phyloP scores from a whole-genome alignment of 2,113 vertebrate genomes.

The Microtus montanus region DNA sequence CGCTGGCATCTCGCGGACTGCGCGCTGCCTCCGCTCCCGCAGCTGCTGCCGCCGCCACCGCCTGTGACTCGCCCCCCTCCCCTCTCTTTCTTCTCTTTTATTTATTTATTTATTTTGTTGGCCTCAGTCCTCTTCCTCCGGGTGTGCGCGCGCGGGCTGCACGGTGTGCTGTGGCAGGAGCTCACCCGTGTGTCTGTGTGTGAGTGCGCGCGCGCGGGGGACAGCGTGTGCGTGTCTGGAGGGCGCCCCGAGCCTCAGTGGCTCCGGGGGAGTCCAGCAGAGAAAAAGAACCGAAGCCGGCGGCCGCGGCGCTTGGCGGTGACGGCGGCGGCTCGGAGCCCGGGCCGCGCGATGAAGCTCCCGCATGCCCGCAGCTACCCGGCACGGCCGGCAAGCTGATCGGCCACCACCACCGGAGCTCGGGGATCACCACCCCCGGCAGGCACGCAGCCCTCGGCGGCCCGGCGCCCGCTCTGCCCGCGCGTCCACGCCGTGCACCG shows the following conservation, averaged over 20 bases:
- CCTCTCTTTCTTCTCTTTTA: constrained; percentile 59
- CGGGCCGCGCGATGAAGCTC: constrained; percentile 74
- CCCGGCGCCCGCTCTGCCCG: constrained; percentile 49
- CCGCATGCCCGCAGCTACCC: constrained; percentile 68
- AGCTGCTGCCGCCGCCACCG: constrained; percentile 64
- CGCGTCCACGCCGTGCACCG: constrained; percentile 51
- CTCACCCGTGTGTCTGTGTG: constrained; percentile 17
- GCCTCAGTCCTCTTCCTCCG: constrained; percentile 46
- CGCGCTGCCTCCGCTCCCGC: constrained; percentile 43
- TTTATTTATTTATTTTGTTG: constrained; percentile 9
- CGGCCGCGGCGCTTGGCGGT: constrained; percentile 6
- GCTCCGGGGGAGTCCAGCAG: constrained; percentile 32
- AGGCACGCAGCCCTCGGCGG: constrained; percentile 45
- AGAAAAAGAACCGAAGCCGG: neutral
- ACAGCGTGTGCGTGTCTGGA: constrained; percentile 62
- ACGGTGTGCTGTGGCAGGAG: constrained; percentile 58
- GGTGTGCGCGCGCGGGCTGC: constrained; percentile 65
- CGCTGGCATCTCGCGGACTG: constrained; percentile 36
- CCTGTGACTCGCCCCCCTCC: constrained; percentile 75
- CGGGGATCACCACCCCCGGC: constrained; percentile 38
- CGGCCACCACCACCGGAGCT: constrained; percentile 22
- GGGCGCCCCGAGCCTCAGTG: constrained; percentile 65
- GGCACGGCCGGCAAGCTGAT: constrained; percentile 67
- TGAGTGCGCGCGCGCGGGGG: constrained; percentile 56
- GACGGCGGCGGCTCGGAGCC: constrained; percentile 58